phyloP scores from a whole-genome alignment of 2,113 vertebrate genomes.

The Trematomus loennbergii region DNA sequence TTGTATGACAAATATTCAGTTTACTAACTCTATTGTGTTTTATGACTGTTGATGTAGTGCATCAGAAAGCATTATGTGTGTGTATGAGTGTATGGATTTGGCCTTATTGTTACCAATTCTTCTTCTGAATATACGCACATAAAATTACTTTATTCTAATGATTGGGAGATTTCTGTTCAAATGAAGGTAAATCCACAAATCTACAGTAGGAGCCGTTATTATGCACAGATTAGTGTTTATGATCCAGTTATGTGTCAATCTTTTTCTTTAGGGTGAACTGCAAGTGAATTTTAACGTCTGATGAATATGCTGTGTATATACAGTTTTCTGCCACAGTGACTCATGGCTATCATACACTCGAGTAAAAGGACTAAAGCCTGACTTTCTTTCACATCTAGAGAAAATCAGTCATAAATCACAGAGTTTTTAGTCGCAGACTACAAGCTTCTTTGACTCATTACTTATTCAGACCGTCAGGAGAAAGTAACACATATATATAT shows the following conservation, averaged over 20 bases:
- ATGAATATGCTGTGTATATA: background rate
- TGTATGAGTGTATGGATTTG: no score
- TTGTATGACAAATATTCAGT: no score
- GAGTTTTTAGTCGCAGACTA: background rate
- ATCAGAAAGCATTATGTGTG: no score
- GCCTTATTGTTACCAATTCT: no score
- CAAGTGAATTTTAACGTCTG: background rate
- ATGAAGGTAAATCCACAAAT: background rate
- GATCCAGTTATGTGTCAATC: background rate
- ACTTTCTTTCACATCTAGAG: background rate
- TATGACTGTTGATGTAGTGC: no score
- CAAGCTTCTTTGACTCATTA: no score
- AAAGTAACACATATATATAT: no score
- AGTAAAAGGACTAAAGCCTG: background rate
- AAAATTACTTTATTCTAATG: background rate
- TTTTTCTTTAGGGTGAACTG: background rate
- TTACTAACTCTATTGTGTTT: no score
- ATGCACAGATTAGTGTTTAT: background rate
- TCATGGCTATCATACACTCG: background rate
- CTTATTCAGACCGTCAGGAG: no score
- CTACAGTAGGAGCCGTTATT: background rate
- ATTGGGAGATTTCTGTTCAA: background rate
- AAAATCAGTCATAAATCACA: background rate
- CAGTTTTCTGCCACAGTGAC: background rate
- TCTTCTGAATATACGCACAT: background rate